Base-by-base conservation (phyloP, 2,888 invertebrate genomes). In the Malacosoma neustria region DNA sequence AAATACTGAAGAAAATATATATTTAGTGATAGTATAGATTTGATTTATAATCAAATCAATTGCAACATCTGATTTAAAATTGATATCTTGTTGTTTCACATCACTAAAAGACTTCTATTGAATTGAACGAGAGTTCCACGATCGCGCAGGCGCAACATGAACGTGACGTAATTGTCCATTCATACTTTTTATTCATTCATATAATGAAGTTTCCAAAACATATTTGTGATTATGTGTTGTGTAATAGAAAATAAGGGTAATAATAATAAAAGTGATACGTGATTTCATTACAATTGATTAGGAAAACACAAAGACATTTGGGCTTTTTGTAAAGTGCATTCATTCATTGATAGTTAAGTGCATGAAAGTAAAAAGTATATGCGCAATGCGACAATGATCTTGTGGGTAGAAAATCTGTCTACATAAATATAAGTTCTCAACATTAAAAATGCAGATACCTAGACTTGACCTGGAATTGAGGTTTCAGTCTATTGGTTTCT, bases 131-230 rank as follows among this genome's bases (percentile, higher is more conserved):
- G 33, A 30, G 30, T 33, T 37, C 40, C 61, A 63, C 61, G 58
- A 59, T 57, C 75, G 79, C 77, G 77, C 80, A 80, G 67, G 77
- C 80, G 80, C 81, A 69, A 70, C 67, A 67, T 71, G 65, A 72
- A 72, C 71, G 80, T 84, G 84, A 85, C 84, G 85, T 85, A 82
- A 82, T 81, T 76, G 69, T 69, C 73, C 85, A 85, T 85, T 85
- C 85, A 85, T 85, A 72, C 71, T 79, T 85, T 81, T 79, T 79
- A 72, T 79, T 82, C 82, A 81, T 80, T 84, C 70, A 76, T 58
- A 63, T 61, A 65, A 70, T 60, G 51, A 60, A 59, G 58, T 61
- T 64, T 66, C 57, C 67, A 64, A 64, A 71, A 70, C 68, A 72
- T 69, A 69, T 68, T 64, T 67, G 65, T 65, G 65, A 66, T 57